phyloP scores from a whole-genome alignment of 2,797 vertebrate species.

The Pipistrellus pygmaeus region DNA sequence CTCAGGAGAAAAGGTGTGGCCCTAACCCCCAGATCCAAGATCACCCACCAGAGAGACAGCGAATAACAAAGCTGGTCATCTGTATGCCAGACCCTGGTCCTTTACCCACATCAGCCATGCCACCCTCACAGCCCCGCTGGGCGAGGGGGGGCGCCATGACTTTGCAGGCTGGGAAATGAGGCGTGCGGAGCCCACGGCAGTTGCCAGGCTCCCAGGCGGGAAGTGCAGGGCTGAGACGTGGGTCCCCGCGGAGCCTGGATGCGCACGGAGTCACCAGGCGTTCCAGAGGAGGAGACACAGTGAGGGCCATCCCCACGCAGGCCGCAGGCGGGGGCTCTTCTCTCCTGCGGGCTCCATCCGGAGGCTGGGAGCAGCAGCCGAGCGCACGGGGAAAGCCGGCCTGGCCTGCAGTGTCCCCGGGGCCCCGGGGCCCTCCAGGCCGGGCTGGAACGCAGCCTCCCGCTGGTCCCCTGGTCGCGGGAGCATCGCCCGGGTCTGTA shows the following conservation, averaged over 20 bases:
- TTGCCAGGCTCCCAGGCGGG: not conserved
- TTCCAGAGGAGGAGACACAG: conserved; percentile 17
- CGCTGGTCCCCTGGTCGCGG: not conserved
- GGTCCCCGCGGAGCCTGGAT: not conserved
- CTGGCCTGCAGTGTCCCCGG: not conserved
- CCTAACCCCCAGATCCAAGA: not conserved
- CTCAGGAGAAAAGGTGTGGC: not conserved
- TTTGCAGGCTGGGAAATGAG: conserved; percentile 14
- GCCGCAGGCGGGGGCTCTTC: not conserved
- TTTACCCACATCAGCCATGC: not conserved
- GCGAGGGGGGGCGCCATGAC: not conserved
- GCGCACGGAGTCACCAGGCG: not conserved
- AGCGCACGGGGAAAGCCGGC: not conserved
- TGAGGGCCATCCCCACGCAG: not conserved
- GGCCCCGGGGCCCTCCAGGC: conserved; percentile 12
- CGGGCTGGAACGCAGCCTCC: conserved; percentile 31
- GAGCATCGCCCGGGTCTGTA: conserved; percentile 54
- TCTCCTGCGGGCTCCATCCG: not conserved
- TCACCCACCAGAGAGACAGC: not conserved
- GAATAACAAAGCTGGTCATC: not conserved
- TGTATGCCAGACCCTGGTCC: not conserved
- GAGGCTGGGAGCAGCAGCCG: not conserved
- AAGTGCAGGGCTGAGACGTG: not conserved
- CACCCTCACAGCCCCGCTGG: not conserved
- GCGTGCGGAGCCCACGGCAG: not conserved